Evolutionary conservation across 2,797 vertebrate genomes (phyloP).

Genomic region (Choloepus didactylus): DNA sequence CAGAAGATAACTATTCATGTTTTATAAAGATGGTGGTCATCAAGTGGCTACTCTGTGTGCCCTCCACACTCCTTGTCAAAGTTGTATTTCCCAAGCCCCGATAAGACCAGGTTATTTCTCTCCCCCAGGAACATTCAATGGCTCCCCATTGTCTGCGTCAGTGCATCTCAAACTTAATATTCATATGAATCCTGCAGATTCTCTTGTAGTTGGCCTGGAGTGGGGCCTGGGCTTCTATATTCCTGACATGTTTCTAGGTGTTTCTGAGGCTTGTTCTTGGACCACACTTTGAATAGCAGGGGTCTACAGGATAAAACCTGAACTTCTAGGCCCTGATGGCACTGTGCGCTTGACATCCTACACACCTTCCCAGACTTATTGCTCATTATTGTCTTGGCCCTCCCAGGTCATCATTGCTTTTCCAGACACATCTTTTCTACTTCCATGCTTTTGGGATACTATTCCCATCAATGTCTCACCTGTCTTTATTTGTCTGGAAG

Average conservation of each 20-base stretch:
- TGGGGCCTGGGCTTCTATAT: not conserved
- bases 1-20: not conserved
- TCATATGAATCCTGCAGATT: not conserved
- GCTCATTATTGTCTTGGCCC: not conserved
- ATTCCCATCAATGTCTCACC: not conserved
- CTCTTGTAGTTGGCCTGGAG: not conserved
- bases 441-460: not conserved
- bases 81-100: not conserved
- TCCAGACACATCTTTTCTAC: not conserved
- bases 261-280: not conserved
- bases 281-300: not conserved
- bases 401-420: not conserved
- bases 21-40: constrained; percentile 38
- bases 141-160: not conserved
- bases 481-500: not conserved
- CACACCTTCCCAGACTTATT: not conserved
- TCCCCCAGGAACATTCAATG: not conserved
- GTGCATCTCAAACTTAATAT: not conserved
- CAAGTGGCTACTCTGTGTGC: not conserved
- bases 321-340: not conserved
- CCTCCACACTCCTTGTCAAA: not conserved
- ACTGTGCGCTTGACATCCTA: not conserved
- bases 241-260: not conserved
- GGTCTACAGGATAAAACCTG: not conserved
- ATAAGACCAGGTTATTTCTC: not conserved